Conservation (phyloP, 2,797 vertebrate species). For the Danio kyathit region DNA sequence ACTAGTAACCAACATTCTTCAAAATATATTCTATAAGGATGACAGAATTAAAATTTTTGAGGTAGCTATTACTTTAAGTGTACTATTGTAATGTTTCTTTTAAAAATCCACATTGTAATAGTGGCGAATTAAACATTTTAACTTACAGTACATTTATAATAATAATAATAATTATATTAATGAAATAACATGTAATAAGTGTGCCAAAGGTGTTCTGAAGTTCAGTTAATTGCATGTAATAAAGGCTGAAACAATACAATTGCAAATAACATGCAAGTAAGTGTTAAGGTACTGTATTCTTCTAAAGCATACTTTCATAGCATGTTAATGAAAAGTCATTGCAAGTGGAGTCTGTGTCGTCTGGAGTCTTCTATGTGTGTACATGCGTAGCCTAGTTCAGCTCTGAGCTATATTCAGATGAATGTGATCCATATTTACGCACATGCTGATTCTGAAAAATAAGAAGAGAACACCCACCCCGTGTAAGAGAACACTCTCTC, state of each 20-base stretch:
- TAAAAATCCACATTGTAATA: not conserved
- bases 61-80: too few species aligned
- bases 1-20: too few species aligned
- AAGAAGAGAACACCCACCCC: not conserved
- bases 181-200: too few species aligned
- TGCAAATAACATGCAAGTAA: not conserved
- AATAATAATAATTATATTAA: too few species aligned
- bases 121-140: too few species aligned
- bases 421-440: constrained; percentile 4
- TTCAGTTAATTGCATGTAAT: not conserved
- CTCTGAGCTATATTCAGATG: constrained; percentile 29
- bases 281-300: not conserved
- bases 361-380: not conserved
- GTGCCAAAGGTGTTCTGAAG: not conserved
- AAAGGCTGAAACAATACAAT: not conserved
- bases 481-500: not conserved
- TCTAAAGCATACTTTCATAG: too few species aligned
- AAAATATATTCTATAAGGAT: too few species aligned
- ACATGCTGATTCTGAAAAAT: not conserved
- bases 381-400: constrained; percentile 12
- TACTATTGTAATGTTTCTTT: not conserved
- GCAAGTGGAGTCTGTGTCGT: not conserved
- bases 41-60: too few species aligned
- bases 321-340: not conserved
- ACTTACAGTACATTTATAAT: not conserved